phyloP scores from a whole-genome alignment of 2,888 invertebrate species.

The Nymphalis urticae region DNA sequence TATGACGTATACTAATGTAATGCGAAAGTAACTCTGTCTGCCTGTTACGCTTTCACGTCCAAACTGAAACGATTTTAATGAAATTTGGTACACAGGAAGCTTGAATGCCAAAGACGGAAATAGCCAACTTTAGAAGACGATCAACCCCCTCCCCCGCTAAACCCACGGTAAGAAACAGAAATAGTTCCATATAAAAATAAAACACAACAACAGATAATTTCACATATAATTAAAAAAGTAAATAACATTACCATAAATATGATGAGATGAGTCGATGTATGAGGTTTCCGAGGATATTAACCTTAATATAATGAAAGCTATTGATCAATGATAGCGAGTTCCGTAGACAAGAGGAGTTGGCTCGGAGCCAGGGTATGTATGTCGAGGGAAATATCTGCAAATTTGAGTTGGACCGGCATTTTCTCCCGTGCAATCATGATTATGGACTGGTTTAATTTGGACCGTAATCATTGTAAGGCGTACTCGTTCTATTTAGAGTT shows the following conservation, averaged over 20 bases:
- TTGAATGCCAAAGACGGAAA: too few relatives aligned
- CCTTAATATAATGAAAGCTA: background rate
- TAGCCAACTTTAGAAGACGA: too few relatives aligned
- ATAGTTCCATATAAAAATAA: too few relatives aligned
- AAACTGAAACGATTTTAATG: too few relatives aligned
- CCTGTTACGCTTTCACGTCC: too few relatives aligned
- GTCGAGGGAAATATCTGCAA: background rate
- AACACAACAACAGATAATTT: too few relatives aligned
- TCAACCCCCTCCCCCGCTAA: too few relatives aligned
- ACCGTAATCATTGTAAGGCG: background rate
- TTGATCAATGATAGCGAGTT: background rate
- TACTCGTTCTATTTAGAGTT: background rate
- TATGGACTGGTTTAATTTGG: background rate
- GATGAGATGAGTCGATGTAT: background rate
- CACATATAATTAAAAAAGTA: too few relatives aligned
- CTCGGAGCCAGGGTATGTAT: conserved; percentile 12
- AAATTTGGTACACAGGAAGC: too few relatives aligned
- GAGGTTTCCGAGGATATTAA: background rate
- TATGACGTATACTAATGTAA: too few relatives aligned
- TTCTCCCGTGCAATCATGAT: background rate
- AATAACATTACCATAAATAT: background rate
- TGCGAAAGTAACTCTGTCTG: too few relatives aligned
- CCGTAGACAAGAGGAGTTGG: conserved; percentile 6
- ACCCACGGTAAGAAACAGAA: too few relatives aligned
- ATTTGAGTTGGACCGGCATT: background rate